Conservation (phyloP, 2,113 vertebrate species). For the Fulica atra region DNA sequence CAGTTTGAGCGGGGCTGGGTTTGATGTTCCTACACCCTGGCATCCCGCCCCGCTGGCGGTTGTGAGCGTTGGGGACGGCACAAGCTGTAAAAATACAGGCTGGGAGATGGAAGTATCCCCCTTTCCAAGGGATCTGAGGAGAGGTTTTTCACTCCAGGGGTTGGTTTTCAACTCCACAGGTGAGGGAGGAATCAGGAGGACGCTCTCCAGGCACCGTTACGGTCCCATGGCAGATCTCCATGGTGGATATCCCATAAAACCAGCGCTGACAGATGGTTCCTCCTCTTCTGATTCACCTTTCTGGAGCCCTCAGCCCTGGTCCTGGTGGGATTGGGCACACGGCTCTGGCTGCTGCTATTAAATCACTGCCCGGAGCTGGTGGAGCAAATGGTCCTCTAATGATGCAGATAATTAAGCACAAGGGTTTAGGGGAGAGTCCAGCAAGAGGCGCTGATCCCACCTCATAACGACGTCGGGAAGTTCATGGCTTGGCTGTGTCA, state of each 20-base stretch:
- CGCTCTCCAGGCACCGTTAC: neutral
- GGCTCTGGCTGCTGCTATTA: neutral
- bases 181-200: neutral
- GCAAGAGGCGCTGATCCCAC: neutral
- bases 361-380: neutral
- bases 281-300: neutral
- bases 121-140: rapidly evolving
- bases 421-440: neutral
- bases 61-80: neutral
- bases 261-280: neutral
- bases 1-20: neutral
- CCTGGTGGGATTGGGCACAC: rapidly evolving
- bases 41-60: neutral
- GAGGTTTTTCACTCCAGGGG: neutral
- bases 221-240: neutral
- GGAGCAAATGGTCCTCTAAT: neutral
- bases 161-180: neutral
- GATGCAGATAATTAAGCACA: neutral
- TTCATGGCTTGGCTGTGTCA: rapidly evolving
- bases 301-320: neutral
- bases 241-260: neutral
- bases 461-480: rapidly evolving
- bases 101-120: neutral
- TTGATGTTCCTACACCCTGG: neutral
- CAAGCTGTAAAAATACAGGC: neutral